Conservation (phyloP, 2,113 vertebrate genomes). For the Corvus cornix region DNA sequence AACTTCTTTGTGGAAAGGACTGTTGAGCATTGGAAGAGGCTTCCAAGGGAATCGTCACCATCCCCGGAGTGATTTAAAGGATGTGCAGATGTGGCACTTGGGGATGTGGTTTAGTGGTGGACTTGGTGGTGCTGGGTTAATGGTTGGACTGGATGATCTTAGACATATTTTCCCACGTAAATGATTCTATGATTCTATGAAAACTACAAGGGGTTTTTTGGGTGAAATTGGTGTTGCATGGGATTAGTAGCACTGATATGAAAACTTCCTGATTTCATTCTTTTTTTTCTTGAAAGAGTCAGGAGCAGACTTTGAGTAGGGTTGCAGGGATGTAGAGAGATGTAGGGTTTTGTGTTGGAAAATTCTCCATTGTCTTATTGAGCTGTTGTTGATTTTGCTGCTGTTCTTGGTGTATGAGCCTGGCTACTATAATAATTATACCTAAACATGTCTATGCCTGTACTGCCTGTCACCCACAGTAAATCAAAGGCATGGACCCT, state of each 20-base stretch:
- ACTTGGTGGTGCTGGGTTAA: neutral
- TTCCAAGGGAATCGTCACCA: neutral
- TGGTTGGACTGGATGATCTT: neutral
- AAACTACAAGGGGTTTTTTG: neutral
- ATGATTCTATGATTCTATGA: neutral
- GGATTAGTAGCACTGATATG: neutral
- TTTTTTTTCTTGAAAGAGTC: neutral
- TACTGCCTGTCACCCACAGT: neutral
- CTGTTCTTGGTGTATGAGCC: neutral
- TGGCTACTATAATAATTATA: conserved; percentile 29
- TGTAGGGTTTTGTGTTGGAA: conserved; percentile 48
- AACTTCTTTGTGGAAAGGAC: neutral
- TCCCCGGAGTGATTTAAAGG: neutral
- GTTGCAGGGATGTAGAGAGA: neutral
- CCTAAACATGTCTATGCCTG: neutral
- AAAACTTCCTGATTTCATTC: neutral
- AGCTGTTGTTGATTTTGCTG: conserved; percentile 56
- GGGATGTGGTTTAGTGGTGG: neutral
- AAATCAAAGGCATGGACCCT: conserved; percentile 31
- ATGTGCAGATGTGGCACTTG: neutral
- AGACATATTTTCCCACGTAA: neutral
- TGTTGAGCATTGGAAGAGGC: neutral
- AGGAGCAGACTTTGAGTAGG: neutral
- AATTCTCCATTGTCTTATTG: conserved; percentile 24
- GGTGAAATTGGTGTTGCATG: neutral